Conservation (phyloP, 1,140 invertebrate genomes). For the Drosophila littoralis region DNA sequence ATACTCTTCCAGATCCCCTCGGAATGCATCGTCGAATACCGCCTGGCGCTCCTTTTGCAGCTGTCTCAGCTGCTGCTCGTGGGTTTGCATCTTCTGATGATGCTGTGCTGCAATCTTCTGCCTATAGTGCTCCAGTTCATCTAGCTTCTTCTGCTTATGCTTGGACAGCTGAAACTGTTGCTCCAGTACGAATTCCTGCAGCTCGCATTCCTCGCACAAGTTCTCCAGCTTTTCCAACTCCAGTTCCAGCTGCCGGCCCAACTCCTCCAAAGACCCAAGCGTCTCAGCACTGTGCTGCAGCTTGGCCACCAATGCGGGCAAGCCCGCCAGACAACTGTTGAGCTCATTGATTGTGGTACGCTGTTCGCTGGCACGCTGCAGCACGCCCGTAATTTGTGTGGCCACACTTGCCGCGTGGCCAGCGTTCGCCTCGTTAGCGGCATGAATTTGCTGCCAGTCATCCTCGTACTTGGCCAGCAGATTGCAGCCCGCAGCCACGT, state of each 20-base stretch:
- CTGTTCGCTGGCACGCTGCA: slow-evolving; percentile 86
- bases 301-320: slow-evolving; percentile 87
- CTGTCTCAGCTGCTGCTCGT: slow-evolving; percentile 85
- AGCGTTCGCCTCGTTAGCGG: slow-evolving; percentile 87
- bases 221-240: slow-evolving; percentile 87
- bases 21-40: slow-evolving; percentile 88
- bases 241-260: slow-evolving; percentile 88
- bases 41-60: slow-evolving; percentile 88
- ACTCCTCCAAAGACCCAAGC: slow-evolving; percentile 86
- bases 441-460: slow-evolving; percentile 88
- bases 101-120: slow-evolving; percentile 87
- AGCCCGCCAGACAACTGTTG: slow-evolving; percentile 85
- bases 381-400: slow-evolving; percentile 85
- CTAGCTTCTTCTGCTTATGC: slow-evolving; percentile 88
- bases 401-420: slow-evolving; percentile 87
- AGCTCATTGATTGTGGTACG: slow-evolving; percentile 86
- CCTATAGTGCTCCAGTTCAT: slow-evolving; percentile 82
- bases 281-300: slow-evolving; percentile 85
- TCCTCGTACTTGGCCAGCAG: slow-evolving; percentile 78
- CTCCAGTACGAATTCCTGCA: slow-evolving; percentile 87
- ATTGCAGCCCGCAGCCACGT: slow-evolving; percentile 74
- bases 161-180: slow-evolving; percentile 88
- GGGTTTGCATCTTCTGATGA: slow-evolving; percentile 86
- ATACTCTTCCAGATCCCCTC: slow-evolving; percentile 87
- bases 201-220: slow-evolving; percentile 88